Conservation (phyloP, 2,113 vertebrate species). For the Anarhynchus alexandrinus region DNA sequence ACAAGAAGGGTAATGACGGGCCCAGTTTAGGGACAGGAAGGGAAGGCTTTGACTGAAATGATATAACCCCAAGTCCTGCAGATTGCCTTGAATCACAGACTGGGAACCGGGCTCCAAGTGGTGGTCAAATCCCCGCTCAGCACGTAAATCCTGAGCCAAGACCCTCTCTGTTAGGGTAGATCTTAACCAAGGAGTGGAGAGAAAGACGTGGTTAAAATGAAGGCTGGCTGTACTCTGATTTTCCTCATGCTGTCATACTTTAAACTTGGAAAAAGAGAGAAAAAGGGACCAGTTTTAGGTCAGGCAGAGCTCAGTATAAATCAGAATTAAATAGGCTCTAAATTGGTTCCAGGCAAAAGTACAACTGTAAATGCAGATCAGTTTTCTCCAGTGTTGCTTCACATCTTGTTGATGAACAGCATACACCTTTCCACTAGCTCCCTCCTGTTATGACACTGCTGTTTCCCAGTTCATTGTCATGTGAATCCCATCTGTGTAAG, state of each 20-base stretch:
- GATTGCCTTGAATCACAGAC: background rate
- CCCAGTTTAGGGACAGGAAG: background rate
- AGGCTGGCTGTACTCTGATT: background rate
- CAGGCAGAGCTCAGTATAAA: background rate
- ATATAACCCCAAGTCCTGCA: background rate
- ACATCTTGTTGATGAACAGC: background rate
- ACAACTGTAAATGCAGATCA: background rate
- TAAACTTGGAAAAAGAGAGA: background rate
- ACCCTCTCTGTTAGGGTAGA: background rate
- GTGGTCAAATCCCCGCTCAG: fast-evolving
- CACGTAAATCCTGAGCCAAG: background rate
- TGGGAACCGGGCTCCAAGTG: background rate
- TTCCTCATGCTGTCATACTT: background rate
- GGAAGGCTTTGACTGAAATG: background rate
- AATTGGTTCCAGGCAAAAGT: background rate
- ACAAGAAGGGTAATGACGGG: background rate
- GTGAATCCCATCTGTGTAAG: background rate
- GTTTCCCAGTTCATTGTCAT: too few species aligned
- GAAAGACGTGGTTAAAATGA: background rate
- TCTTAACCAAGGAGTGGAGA: background rate
- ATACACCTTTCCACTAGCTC: background rate
- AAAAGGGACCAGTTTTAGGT: background rate
- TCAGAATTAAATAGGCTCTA: background rate
- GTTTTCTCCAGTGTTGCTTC: background rate
- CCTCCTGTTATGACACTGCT: background rate